phyloP scores from a whole-genome alignment of 64 coral and sea anemone genomes.

The Platygyra sinensis region DNA sequence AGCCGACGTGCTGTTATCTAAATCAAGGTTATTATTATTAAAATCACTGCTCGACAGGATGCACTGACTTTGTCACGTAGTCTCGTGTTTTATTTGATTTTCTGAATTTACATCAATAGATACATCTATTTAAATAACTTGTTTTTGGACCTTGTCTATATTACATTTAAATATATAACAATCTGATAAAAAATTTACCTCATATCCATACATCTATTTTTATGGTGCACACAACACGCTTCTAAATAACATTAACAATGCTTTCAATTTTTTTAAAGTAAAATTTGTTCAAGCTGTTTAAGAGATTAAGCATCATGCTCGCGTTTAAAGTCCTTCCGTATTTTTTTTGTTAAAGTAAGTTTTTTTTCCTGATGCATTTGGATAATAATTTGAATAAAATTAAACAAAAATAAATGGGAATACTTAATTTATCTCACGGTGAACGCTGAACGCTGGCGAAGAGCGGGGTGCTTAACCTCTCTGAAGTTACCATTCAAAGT shows the following conservation, averaged over 20 bases:
- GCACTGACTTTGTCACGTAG: conserved; percentile 7
- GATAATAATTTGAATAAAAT: too few relatives aligned
- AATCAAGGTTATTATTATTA: conserved; percentile 43
- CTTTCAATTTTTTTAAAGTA: not conserved
- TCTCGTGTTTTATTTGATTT: conserved; percentile 18
- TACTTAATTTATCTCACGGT: too few relatives aligned
- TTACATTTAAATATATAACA: conserved; percentile 34
- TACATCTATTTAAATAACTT: conserved; percentile 38
- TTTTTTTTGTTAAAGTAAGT: too few relatives aligned
- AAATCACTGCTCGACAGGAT: not conserved
- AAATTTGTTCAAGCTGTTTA: not conserved
- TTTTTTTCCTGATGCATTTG: too few relatives aligned
- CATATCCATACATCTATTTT: not conserved
- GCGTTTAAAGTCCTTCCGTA: too few relatives aligned
- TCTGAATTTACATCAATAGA: conserved; percentile 20
- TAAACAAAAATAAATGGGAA: too few relatives aligned
- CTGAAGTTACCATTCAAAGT: too few relatives aligned
- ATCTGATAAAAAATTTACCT: conserved; percentile 21
- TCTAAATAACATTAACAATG: not conserved
- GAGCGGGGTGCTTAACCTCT: too few relatives aligned
- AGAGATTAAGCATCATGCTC: not conserved
- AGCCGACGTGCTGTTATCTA: conserved; percentile 5
- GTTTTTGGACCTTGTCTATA: not conserved
- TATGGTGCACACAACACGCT: not conserved
- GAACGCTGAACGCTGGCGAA: too few relatives aligned